Conservation (phyloP, 2,888 invertebrate genomes). For the Yponomeuta plumbellus region DNA sequence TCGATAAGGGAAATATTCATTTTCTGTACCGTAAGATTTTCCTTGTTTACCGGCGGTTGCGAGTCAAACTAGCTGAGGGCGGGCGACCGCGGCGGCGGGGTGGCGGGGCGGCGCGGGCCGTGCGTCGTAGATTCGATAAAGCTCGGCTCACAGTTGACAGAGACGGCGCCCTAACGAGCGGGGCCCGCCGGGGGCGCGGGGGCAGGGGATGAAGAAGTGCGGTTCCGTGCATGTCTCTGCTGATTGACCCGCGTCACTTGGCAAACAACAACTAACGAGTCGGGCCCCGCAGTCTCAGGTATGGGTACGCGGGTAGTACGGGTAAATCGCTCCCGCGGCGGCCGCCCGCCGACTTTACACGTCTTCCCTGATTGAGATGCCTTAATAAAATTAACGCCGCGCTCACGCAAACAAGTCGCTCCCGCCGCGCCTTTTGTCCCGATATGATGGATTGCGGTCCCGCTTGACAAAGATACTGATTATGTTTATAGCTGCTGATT, state of each 20-base stretch:
- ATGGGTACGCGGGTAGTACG: constrained; percentile 33
- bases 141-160: constrained; percentile 74
- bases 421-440: constrained; percentile 61
- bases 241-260: constrained; percentile 77
- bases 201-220: constrained; percentile 68
- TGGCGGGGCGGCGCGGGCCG: constrained; percentile 68
- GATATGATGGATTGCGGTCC: constrained; percentile 72
- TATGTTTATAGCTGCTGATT: constrained; percentile 67
- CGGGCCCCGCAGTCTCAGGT: constrained; percentile 71
- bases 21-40: constrained; percentile 67
- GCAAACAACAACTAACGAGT: constrained; percentile 77
- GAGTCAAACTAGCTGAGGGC: constrained; percentile 47
- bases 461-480: constrained; percentile 61
- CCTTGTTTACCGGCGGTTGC: constrained; percentile 70
- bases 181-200: constrained; percentile 29
- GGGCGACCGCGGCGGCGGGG: constrained; percentile 50
- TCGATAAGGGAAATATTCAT: constrained; percentile 45
- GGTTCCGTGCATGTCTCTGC: constrained; percentile 77
- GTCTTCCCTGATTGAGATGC: constrained; percentile 68
- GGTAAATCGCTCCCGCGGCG: constrained; percentile 34
- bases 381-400: constrained; percentile 72
- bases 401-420: constrained; percentile 64
- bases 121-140: constrained; percentile 77
- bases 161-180: constrained; percentile 71
- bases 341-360: constrained; percentile 45